Evolutionary conservation across 2,113 vertebrate species (phyloP).

Genomic region (Sander lucioperca): DNA sequence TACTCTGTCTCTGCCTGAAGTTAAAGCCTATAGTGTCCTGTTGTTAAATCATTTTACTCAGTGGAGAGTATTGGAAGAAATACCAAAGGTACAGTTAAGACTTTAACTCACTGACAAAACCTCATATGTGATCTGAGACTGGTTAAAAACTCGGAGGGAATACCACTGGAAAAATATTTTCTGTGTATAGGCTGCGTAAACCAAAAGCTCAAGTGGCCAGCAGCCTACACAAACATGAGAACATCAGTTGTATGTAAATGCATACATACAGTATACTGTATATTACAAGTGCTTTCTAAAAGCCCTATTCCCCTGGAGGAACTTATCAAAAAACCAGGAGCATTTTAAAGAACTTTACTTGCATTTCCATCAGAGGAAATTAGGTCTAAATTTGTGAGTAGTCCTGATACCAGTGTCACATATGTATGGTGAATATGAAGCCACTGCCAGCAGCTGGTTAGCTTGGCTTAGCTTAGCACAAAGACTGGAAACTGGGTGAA

Average conservation of each 20-base stretch:
- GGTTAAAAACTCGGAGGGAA: constrained; percentile 20
- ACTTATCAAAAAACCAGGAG: not conserved
- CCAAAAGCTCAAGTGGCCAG: constrained; percentile 4
- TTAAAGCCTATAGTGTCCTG: constrained; percentile 71
- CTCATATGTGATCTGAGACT: constrained; percentile 46
- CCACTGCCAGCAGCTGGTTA: not conserved
- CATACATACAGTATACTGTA: not conserved
- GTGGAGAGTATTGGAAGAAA: constrained; percentile 67
- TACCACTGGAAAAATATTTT: constrained; percentile 34
- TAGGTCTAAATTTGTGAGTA: not conserved
- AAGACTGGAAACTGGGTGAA: too few relatives aligned
- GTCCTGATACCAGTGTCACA: too few relatives aligned
- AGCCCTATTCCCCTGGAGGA: not conserved
- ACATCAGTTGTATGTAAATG: constrained; percentile 7
- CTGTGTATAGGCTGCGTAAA: constrained; percentile 31
- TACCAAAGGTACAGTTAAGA: constrained; percentile 58
- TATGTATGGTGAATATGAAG: too few relatives aligned
- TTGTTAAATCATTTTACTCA: constrained; percentile 72
- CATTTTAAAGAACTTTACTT: not conserved
- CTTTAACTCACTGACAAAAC: constrained; percentile 56
- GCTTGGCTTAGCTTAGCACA: not conserved
- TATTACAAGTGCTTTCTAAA: constrained; percentile 2
- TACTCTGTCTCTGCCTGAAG: constrained; percentile 53
- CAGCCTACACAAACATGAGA: not conserved
- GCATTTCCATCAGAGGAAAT: not conserved